Conservation (phyloP, 2,888 invertebrate genomes). For the Acronicta psi region DNA sequence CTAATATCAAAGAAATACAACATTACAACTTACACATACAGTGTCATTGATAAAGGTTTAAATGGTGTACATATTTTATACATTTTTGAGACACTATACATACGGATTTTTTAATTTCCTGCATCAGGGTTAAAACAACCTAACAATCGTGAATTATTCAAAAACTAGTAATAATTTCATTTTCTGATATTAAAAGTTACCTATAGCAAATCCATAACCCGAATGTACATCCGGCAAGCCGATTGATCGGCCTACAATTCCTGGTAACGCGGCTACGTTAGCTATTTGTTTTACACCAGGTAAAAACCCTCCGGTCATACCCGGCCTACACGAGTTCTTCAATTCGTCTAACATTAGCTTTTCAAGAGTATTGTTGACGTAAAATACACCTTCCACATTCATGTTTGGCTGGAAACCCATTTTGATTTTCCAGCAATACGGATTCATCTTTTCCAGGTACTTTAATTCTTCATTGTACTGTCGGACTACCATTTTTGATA, state of each 20-base stretch:
- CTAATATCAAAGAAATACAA: too few species aligned
- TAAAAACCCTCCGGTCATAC: constrained; percentile 97
- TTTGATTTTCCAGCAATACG: constrained; percentile 97
- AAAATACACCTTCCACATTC: constrained; percentile 99
- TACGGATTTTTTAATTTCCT: too few species aligned
- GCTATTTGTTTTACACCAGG: constrained; percentile 99
- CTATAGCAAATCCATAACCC: constrained; percentile 99
- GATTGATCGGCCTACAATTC: constrained; percentile 97
- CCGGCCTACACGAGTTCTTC: constrained; percentile 96
- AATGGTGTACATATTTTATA: too few species aligned
- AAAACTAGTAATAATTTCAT: too few species aligned
- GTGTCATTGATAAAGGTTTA: too few species aligned
- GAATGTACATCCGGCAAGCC: constrained; percentile 99
- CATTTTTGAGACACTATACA: too few species aligned
- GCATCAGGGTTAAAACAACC: too few species aligned
- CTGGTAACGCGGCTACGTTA: constrained; percentile 99
- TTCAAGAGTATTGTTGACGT: constrained; percentile 97
- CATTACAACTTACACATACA: too few species aligned
- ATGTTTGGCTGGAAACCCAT: constrained; percentile 99
- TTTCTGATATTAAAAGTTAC: constrained; percentile 72
- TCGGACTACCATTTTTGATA: constrained; percentile 94
- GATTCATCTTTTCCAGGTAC: constrained; percentile 96
- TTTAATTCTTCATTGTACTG: constrained; percentile 97
- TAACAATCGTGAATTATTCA: too few species aligned
- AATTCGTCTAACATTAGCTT: constrained; percentile 99